These are phyloP conservation scores for Pecten maximus DNA, from an alignment of 2,888 invertebrate genomes.

Conservation along the genomic window DNA sequence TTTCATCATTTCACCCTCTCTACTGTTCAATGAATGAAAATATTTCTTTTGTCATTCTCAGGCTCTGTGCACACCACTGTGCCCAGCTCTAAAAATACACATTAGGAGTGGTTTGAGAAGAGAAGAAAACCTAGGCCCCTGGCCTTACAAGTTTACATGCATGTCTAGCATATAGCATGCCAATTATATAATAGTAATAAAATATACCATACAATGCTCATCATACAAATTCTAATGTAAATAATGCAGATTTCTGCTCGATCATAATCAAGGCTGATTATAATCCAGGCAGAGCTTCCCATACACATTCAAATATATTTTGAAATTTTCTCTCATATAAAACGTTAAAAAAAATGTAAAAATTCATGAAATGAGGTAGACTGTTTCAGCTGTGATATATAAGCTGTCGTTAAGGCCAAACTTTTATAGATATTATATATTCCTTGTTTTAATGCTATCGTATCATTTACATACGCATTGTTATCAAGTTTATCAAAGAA, in stretches of 20 bases:
- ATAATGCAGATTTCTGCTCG: not conserved
- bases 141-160: not conserved
- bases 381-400: slow-evolving; percentile 10
- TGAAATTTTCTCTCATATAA: slow-evolving; percentile 26
- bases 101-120: not conserved
- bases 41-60: not conserved
- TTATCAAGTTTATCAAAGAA: not conserved
- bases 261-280: not conserved
- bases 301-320: slow-evolving; percentile 26
- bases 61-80: not conserved
- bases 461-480: not conserved
- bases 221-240: not conserved
- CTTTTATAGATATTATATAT: not conserved
- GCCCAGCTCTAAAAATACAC: not conserved
- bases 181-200: not conserved
- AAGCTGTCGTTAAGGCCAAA: slow-evolving; percentile 15
- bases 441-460: not conserved
- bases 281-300: not conserved
- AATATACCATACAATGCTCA: not conserved
- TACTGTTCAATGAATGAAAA: not conserved
- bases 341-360: slow-evolving; percentile 31
- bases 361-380: slow-evolving; percentile 25
- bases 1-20: no score
- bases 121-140: not conserved
- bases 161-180: not conserved